phyloP scores from a whole-genome alignment of 2,113 vertebrate species.

The Anser cygnoides region DNA sequence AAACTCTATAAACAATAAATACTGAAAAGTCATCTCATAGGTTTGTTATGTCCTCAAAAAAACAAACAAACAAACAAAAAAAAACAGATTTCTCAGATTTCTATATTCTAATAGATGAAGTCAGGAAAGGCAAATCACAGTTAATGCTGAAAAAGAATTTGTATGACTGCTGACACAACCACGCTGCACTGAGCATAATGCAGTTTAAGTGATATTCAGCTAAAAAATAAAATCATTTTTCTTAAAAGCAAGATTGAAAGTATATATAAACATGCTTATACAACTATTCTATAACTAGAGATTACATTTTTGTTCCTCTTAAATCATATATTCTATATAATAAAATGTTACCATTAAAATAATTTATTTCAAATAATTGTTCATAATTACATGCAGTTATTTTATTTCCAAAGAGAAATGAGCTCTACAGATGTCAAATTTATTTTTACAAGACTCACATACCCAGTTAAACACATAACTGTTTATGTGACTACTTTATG shows the following conservation, averaged over 20 bases:
- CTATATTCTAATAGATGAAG: neutral
- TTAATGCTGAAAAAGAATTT: neutral
- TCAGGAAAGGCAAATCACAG: neutral
- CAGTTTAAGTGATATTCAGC: neutral
- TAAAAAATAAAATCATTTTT: neutral
- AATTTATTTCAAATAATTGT: neutral
- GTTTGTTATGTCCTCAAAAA: neutral
- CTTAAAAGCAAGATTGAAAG: neutral
- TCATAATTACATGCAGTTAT: neutral
- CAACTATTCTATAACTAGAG: neutral
- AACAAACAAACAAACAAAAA: no score
- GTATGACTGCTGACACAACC: neutral
- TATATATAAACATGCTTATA: neutral
- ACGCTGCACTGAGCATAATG: neutral
- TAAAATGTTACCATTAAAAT: neutral
- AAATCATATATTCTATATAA: neutral
- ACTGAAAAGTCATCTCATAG: neutral
- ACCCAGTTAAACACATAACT: neutral
- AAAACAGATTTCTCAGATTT: neutral
- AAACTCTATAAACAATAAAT: neutral
- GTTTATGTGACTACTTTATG: neutral
- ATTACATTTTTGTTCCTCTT: neutral
- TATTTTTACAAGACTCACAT: neutral
- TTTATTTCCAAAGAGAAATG: neutral
- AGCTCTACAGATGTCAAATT: neutral